Conservation (phyloP, 2,113 vertebrate genomes). For the Triplophysa rosa region DNA sequence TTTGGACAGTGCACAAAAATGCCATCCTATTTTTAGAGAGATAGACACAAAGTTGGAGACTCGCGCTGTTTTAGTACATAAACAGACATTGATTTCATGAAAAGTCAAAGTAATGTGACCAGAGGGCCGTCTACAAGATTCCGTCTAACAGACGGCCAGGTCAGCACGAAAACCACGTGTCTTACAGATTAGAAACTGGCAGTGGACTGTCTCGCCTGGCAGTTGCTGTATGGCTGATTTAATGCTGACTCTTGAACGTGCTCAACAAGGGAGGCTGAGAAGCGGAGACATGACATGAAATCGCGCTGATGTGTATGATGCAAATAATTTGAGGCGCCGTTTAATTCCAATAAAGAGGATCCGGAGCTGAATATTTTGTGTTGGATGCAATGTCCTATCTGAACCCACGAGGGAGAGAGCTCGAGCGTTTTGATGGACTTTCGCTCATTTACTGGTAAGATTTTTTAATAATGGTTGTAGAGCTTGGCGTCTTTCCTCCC, state of each 20-base stretch:
- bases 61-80: not conserved
- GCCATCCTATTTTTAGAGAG: not conserved
- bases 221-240: constrained; percentile 47
- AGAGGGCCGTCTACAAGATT: constrained; percentile 30
- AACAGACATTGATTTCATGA: not conserved
- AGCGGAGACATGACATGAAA: constrained; percentile 12
- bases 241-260: constrained; percentile 61
- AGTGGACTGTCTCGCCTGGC: constrained; percentile 19
- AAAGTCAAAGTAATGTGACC: constrained; percentile 29
- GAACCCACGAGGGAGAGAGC: constrained; percentile 71
- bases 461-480: not conserved
- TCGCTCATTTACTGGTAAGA: constrained; percentile 88
- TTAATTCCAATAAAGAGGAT: constrained; percentile 1
- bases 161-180: constrained; percentile 61
- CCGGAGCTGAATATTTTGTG: constrained; percentile 32
- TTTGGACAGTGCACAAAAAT: not conserved
- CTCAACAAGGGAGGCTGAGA: constrained; percentile 39
- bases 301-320: constrained; percentile 30
- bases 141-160: constrained; percentile 48
- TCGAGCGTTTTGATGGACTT: constrained; percentile 82
- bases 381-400: constrained; percentile 76
- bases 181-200: constrained; percentile 54
- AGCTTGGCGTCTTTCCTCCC: not conserved
- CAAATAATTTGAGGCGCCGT: constrained; percentile 22
- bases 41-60: not conserved